Base-by-base conservation (phyloP, 2,113 vertebrate genomes). In the Cheilinus undulatus region DNA sequence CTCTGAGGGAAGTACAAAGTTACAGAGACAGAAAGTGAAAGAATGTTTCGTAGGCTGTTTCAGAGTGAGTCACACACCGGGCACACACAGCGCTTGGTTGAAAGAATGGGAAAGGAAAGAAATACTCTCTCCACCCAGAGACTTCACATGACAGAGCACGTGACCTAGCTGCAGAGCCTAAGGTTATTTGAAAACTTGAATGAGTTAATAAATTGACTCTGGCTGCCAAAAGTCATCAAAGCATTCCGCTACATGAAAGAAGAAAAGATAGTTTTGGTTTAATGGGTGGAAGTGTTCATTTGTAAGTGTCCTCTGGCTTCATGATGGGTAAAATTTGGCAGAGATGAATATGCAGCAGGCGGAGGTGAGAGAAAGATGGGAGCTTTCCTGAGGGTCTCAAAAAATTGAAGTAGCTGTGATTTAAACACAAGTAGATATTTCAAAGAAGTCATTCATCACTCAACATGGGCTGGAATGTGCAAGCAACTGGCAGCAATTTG, bases 71-170 rank as follows among this genome's bases (percentile, higher is more conserved):
- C 54, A 36, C 61, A 72, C 23, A 30, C 13, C 3, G 51, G 26
- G 49, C 30, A 66, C 23, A 65, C 20, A 40, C 20, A 50, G n/a
- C 19, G 71, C 9, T 48, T 72, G 13, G 62, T 17, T 14, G 27
- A 30, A 49, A 52, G 45, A 78, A 20, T 76, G 45, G 15, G 65
- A 73, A 57, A 24, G 5, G 19, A 3, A 12, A 46, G 10, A 54
- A 20, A 63, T 11, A 24, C 24, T 69, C 34, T 63, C 28, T 32
- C 43, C 42, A 45, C 56, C 1, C 42, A 65, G 70, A 73, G 52
- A 38, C 3, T 52, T 75, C 84, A 83, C 77, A 83, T 83, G 79
- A 85, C 63, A 23, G 11, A 54, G 49, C 68, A 85, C 4, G 23
- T 69, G 60, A 69, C 46, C 36, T 20, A 23, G 73, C 85, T 77